Base-by-base conservation (phyloP, 2,113 vertebrate genomes). In the Actinemys pallida region DNA sequence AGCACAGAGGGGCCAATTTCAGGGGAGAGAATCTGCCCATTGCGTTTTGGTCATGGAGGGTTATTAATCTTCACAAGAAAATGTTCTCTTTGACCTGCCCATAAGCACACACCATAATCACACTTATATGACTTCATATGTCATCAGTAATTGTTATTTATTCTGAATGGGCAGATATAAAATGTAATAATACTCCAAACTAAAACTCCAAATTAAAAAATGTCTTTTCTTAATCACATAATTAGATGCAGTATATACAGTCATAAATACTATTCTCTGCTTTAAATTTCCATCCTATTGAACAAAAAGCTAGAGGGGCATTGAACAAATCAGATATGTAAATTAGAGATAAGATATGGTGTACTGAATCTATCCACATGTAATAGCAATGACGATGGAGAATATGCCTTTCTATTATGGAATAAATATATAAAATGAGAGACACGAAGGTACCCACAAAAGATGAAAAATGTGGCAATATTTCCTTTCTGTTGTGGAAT, bases 161-260 rank as follows among this genome's bases (percentile, higher is more conserved):
- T 87, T 87, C 52, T 65, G 75, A 88, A 50, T 85, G 79, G 88
- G 87, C 47, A 84, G 83, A 84, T 47, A 57, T 3, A 87, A 56
- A 3, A 57, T 12, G 3, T 85, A 83, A 92, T 79, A 84, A 93
- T 90, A 76, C 65, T 82, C 20, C 27, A 84, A 56, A 79, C 20
- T 29, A 79, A 90, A 93, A 52, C 20, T 82, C 79, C 49, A 54
- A 87, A 96, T 90, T 42, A 16, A 79, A 86, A 94, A 86, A 65
- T 83, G 16, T 79, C 14, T 1, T 1, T 81, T 83, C 90, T 81
- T 72, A 62, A 59, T 45, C 53, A 39, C 88, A 79, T 75, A 84
- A 94, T 47, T 53, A 82, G 53, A 82, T 42, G 10, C 87, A 92
- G 3, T 54, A 27, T 13, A 31, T 22, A 78, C 24, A 4, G 76